phyloP scores from a whole-genome alignment of 1,140 invertebrate species.

The Drosophila busckii region DNA sequence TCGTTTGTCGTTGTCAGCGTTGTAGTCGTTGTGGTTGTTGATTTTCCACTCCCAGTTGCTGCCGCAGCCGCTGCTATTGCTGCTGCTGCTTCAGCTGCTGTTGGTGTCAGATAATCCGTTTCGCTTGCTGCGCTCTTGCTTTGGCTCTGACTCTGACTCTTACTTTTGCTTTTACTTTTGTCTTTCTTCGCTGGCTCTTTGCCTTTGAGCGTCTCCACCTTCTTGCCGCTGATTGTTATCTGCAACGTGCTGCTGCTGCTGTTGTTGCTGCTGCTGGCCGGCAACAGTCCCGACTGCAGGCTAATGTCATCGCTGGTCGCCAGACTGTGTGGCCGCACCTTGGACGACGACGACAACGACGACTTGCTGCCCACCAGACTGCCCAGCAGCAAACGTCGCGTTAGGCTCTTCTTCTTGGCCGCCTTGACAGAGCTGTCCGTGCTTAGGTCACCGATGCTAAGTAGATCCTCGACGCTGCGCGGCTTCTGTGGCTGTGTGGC shows the following conservation, averaged over 20 bases:
- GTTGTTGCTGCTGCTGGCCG: constrained; percentile 27
- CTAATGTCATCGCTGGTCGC: constrained; percentile 51
- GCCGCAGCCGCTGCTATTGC: neutral
- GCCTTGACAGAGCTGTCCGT: constrained; percentile 18
- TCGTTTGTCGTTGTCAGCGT: constrained; percentile 42
- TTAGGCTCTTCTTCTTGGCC: constrained; percentile 63
- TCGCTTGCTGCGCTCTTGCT: constrained; percentile 46
- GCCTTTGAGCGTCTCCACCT: constrained; percentile 46
- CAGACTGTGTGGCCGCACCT: constrained; percentile 56
- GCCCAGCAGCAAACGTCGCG: constrained; percentile 52
- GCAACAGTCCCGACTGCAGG: too few relatives aligned
- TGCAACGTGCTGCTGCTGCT: constrained; percentile 50
- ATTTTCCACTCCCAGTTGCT: constrained; percentile 15
- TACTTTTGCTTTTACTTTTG: constrained; percentile 34
- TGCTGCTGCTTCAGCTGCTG: constrained; percentile 7
- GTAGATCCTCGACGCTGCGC: constrained; percentile 29
- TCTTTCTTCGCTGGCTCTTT: neutral
- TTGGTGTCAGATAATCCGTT: constrained; percentile 70
- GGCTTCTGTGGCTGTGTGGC: constrained; percentile 5
- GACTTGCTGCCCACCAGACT: constrained; percentile 52
- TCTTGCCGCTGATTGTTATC: constrained; percentile 74
- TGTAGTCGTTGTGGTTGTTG: constrained; percentile 18
- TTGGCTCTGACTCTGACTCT: constrained; percentile 30
- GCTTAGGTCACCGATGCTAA: constrained; percentile 17
- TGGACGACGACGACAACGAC: too few relatives aligned